Evolutionary conservation across 2,113 vertebrate genomes (phyloP).

Genomic region (Melozone crissalis): DNA sequence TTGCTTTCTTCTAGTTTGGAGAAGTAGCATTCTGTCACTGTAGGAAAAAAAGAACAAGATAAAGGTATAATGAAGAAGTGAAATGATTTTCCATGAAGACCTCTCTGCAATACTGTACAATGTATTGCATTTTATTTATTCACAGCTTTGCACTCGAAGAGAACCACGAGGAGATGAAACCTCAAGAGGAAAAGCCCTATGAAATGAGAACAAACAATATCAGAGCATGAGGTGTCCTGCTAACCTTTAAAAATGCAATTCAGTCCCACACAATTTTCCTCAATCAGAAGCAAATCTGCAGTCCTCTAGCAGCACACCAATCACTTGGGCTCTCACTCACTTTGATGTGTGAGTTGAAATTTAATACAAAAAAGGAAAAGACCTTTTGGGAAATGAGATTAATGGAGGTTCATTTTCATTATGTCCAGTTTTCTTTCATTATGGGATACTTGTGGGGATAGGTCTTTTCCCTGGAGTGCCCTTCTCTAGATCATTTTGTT

Average conservation of each 20-base stretch:
- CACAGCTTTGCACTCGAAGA: neutral
- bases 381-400: neutral
- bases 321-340: neutral
- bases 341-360: neutral
- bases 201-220: constrained; percentile 12
- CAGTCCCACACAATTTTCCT: neutral
- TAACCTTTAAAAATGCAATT: neutral
- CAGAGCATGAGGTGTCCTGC: neutral
- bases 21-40: neutral
- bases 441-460: neutral
- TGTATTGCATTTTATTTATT: neutral
- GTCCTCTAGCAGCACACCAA: neutral
- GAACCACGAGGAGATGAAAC: neutral
- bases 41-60: neutral
- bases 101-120: neutral
- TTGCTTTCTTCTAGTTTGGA: neutral
- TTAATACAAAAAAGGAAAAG: neutral
- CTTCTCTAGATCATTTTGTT: neutral
- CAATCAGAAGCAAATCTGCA: neutral
- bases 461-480: neutral
- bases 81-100: neutral
- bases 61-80: neutral
- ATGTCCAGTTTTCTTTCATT: neutral
- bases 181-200: neutral
- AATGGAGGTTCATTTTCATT: neutral